Evolutionary conservation across 1,140 invertebrate species (phyloP), one percentile per base, ranked within the genome.

Genomic region (Leptinotarsa undecemlineata): DNA sequence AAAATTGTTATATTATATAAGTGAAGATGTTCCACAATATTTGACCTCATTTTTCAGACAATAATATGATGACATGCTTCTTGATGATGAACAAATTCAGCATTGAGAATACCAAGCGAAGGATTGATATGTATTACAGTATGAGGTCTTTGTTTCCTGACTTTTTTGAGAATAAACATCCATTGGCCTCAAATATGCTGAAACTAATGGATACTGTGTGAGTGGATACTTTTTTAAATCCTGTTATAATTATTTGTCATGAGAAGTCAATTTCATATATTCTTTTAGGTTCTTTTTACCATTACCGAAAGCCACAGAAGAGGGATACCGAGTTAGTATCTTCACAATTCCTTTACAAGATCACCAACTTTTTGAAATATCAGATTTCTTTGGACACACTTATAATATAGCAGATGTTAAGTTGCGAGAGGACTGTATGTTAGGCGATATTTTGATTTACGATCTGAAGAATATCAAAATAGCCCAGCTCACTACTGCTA

Each of bases 61-160:
- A 20, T 11, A 72, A 68, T 4, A 23, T 64, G 1, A 71, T 80
- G 13, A 63, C 60, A 69, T 68, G 72, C 14, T 78, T 80, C 60
- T 33, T 80, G 57, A 64, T 77, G 13, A 66, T 72, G 14, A 80
- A 78, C 66, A 91, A 92, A 80, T 91, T 90, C 79, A 92, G 90
- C 77, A 82, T 92, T 75, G 89, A 92, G 83, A 85, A 87, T 78
- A 89, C 89, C 1, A 92, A 92, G 81, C 85, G 88, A 73, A 90
- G 90, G 78, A 78, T 92, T 8, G 91, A 92, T 80, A 86, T 88
- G 80, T 91, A 87, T 81, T 91, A 91, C 77, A 88, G 90, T 0
- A 82, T 91, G 51, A 86, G 87, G 78, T 83, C 85, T 17, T 80
- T 88, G 26, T 85, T 90, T 26, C 90, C 91, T 0, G 91, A 92